phyloP scores from a whole-genome alignment of 2,113 vertebrate genomes.

The Climacteris rufus region DNA sequence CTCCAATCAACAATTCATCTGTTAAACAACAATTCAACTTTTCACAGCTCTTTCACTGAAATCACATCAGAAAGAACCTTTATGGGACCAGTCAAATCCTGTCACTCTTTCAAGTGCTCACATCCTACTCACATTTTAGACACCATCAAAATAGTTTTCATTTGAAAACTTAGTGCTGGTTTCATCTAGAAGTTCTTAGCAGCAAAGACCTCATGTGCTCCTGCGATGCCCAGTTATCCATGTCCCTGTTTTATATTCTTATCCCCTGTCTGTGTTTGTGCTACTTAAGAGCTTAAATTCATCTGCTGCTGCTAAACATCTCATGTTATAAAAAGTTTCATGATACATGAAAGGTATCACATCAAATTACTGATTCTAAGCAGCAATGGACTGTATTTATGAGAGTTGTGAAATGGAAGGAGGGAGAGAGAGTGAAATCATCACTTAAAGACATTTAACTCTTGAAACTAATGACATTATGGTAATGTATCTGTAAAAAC shows the following conservation, averaged over 20 bases:
- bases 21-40: not conserved
- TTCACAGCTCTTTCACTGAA: not conserved
- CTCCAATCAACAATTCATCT: not conserved
- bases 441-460: not conserved
- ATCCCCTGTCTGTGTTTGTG: not conserved
- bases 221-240: not conserved
- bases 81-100: not conserved
- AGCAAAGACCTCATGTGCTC: not conserved
- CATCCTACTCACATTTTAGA: not conserved
- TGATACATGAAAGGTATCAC: not conserved
- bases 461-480: not conserved
- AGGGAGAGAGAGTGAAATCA: not conserved
- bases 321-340: not conserved
- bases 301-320: not conserved
- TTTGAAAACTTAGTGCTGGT: not conserved
- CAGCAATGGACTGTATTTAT: not conserved
- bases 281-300: slow-evolving; percentile 16
- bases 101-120: not conserved
- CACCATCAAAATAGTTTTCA: not conserved
- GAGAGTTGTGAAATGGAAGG: not conserved
- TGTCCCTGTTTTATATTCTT: not conserved
- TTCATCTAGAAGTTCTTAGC: not conserved
- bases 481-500: not conserved
- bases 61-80: not conserved
- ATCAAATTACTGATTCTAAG: not conserved